Conservation (phyloP, 2,888 invertebrate species). For the Anagyrus pseudococci region DNA sequence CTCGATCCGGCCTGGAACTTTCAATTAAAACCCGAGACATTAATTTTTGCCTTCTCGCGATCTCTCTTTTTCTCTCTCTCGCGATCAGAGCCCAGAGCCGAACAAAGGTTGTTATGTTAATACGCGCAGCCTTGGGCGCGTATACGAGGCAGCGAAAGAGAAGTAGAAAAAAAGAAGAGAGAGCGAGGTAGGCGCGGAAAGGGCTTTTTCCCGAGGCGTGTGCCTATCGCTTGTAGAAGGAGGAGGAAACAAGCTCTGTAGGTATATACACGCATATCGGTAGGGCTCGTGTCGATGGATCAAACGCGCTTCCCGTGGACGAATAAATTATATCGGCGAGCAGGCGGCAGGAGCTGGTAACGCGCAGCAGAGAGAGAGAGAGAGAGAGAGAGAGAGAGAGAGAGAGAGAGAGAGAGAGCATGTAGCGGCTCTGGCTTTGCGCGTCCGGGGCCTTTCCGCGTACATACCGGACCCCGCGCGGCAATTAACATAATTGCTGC, state of each 20-base stretch:
- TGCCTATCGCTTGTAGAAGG: too few species aligned
- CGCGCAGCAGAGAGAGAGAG: background rate
- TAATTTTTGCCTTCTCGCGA: background rate
- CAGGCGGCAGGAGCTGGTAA: background rate
- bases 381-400: too few species aligned
- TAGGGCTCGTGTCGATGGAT: slow-evolving; percentile 26
- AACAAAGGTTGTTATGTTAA: slow-evolving; percentile 17
- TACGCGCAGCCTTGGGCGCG: too few species aligned
- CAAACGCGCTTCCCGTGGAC: slow-evolving; percentile 22
- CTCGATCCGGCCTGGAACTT: background rate
- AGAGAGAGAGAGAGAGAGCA: too few species aligned
- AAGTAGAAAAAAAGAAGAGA: slow-evolving; percentile 5
- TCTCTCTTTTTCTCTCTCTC: too few species aligned
- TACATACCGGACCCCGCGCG: background rate
- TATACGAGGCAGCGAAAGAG: too few species aligned
- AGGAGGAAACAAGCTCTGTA: background rate
- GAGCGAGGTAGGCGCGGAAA: background rate
- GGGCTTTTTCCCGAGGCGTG: too few species aligned
- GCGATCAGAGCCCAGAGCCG: too few species aligned
- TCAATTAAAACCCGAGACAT: background rate
- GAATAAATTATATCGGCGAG: slow-evolving; percentile 32
- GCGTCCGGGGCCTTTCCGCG: slow-evolving; percentile 20
- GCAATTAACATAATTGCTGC: slow-evolving; percentile 39
- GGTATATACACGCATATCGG: background rate
- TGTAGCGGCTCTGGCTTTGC: background rate